A percentile compares a stretch with the other conserved stretches of the same genome.
Evolutionary conservation across 2,888 invertebrate genomes (phyloP).

Genomic region (Meganola albula): DNA sequence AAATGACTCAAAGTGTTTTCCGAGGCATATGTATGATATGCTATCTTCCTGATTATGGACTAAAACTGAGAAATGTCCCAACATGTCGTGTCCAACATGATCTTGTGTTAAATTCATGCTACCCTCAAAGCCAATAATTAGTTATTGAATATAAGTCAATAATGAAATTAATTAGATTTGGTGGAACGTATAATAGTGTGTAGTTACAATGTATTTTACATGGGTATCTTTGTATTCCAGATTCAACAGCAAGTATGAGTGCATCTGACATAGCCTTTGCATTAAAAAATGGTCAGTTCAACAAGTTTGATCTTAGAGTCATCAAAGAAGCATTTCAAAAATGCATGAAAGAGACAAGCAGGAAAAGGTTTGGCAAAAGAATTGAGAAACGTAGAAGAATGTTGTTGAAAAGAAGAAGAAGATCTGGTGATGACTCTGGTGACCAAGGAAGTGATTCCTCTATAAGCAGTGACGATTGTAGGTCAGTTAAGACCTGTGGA

Average conservation of each 20-base stretch:
- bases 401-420: slow-evolving; percentile 32
- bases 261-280: slow-evolving; percentile 48
- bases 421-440: slow-evolving; percentile 51
- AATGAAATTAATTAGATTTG: too few species aligned
- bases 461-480: slow-evolving; percentile 52
- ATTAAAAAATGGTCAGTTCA: slow-evolving; percentile 44
- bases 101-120: too few species aligned
- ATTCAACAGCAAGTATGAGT: slow-evolving; percentile 46
- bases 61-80: too few species aligned
- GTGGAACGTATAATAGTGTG: too few species aligned
- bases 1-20: too few species aligned
- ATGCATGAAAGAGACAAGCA: too few species aligned
- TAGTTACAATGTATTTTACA: too few species aligned
- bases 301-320: slow-evolving; percentile 41
- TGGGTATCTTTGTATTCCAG: slow-evolving; percentile 34
- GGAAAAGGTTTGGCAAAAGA: slow-evolving; percentile 29
- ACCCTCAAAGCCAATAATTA: too few species aligned
- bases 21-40: too few species aligned
- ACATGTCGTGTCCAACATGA: too few species aligned
- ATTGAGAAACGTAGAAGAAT: slow-evolving; percentile 44
- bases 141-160: too few species aligned
- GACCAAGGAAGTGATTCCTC: slow-evolving; percentile 58
- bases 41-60: too few species aligned
- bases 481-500: slow-evolving; percentile 36
- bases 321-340: slow-evolving; percentile 44